These are phyloP conservation scores for Serrognathus titanus DNA, from an alignment of 2,888 invertebrate genomes.

Conservation along the genomic window DNA sequence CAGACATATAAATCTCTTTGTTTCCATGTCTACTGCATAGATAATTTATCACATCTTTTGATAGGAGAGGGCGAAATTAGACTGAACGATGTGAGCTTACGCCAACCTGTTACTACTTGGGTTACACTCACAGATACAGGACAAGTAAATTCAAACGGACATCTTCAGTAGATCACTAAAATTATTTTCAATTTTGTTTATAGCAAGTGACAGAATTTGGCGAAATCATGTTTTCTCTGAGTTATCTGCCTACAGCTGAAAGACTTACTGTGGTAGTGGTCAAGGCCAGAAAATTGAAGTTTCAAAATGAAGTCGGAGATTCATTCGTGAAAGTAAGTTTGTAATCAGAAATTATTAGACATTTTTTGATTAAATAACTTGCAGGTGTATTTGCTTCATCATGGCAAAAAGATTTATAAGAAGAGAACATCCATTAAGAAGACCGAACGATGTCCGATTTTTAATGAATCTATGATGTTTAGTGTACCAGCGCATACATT, in stretches of 20 bases:
- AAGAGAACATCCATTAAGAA: conserved; percentile 75
- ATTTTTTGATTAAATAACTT: not conserved
- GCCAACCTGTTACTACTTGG: conserved; percentile 74
- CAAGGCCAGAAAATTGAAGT: conserved; percentile 71
- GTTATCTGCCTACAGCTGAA: conserved; percentile 79
- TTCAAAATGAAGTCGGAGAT: conserved; percentile 59
- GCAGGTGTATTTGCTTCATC: conserved; percentile 73
- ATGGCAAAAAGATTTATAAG: conserved; percentile 77
- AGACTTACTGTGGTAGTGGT: conserved; percentile 73
- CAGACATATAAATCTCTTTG: conserved; percentile 58
- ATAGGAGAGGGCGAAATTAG: conserved; percentile 68
- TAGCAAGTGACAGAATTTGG: conserved; percentile 59
- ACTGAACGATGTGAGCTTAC: conserved; percentile 60
- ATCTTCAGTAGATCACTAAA: no score
- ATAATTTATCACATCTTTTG: conserved; percentile 61
- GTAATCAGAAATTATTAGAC: no score
- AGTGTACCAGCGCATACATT: conserved; percentile 70
- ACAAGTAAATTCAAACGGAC: conserved; percentile 49
- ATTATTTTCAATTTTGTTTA: not conserved
- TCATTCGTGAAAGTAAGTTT: conserved; percentile 69
- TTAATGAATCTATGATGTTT: conserved; percentile 83
- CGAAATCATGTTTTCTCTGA: conserved; percentile 77
- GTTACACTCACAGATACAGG: conserved; percentile 71
- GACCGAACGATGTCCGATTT: conserved; percentile 72
- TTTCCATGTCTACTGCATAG: conserved; percentile 66